These are phyloP conservation scores for Drosophila koepferae DNA, from an alignment of 2,888 invertebrate genomes.

Conservation along the genomic window DNA sequence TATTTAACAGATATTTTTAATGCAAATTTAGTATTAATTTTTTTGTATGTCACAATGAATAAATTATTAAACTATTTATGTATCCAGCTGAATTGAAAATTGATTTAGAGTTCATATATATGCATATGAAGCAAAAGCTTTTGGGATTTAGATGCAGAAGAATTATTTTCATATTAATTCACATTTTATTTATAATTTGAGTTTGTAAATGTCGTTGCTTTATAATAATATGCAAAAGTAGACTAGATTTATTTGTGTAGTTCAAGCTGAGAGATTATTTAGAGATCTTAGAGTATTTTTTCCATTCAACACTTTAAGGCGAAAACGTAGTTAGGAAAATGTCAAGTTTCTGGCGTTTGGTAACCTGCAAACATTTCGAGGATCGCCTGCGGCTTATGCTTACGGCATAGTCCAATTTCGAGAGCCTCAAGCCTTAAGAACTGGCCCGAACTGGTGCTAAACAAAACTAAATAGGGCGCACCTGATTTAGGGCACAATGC, in stretches of 20 bases:
- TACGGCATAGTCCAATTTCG: conserved; percentile 47
- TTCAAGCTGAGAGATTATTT: background rate
- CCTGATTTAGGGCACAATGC: conserved; percentile 34
- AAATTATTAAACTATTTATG: background rate
- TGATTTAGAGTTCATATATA: background rate
- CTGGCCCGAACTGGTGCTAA: conserved; percentile 16
- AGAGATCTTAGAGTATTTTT: background rate
- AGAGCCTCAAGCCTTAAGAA: conserved; percentile 44
- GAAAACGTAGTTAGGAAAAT: conserved; percentile 29
- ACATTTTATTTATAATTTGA: too few species aligned
- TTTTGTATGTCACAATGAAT: background rate
- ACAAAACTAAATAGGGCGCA: conserved; percentile 52
- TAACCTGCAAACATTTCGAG: conserved; percentile 21
- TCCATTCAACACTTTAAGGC: conserved; percentile 8
- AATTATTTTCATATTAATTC: too few species aligned
- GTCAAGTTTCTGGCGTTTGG: conserved; percentile 43
- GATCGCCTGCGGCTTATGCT: conserved; percentile 46
- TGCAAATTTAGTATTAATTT: background rate
- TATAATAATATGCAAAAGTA: too few species aligned
- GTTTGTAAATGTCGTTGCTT: too few species aligned
- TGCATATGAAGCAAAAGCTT: background rate
- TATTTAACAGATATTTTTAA: background rate
- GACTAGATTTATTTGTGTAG: too few species aligned
- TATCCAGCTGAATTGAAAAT: background rate
- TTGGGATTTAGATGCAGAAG: too few species aligned